Conservation (phyloP, 2,113 vertebrate genomes). For the Stegastes partitus region DNA sequence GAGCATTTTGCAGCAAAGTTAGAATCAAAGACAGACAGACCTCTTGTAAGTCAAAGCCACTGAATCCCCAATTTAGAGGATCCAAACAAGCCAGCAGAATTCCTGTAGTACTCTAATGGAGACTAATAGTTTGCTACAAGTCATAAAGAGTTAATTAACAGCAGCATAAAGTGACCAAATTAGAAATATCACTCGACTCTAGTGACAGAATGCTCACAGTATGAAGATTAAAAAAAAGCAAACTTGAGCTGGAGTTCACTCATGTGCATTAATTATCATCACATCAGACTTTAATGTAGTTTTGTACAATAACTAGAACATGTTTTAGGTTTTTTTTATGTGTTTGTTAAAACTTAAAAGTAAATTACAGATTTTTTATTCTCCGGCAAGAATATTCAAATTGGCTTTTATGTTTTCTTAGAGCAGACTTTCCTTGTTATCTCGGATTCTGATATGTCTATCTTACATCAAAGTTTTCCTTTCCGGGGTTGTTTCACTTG, state of each 20-base stretch:
- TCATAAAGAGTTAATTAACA: no score
- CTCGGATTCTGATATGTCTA: constrained; percentile 2
- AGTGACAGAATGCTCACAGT: no score
- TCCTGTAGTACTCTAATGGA: not conserved
- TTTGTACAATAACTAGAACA: no score
- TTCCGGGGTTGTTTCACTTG: constrained; percentile 23
- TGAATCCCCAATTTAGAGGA: not conserved
- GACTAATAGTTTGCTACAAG: no score
- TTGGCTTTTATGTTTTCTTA: not conserved
- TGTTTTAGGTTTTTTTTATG: no score
- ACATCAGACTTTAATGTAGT: no score
- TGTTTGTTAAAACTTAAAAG: not conserved
- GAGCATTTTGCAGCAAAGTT: not conserved
- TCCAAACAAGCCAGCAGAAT: not conserved
- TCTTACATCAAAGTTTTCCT: constrained; percentile 14
- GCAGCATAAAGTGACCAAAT: no score
- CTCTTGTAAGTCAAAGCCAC: not conserved
- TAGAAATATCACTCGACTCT: no score
- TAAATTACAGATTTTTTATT: not conserved
- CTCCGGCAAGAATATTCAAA: not conserved
- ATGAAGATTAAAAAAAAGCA: no score
- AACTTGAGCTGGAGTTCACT: no score
- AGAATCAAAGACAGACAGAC: not conserved
- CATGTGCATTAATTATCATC: no score
- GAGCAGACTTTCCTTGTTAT: not conserved